Evolutionary conservation across 2,113 vertebrate species (phyloP).

Genomic region (Pandion haliaetus): DNA sequence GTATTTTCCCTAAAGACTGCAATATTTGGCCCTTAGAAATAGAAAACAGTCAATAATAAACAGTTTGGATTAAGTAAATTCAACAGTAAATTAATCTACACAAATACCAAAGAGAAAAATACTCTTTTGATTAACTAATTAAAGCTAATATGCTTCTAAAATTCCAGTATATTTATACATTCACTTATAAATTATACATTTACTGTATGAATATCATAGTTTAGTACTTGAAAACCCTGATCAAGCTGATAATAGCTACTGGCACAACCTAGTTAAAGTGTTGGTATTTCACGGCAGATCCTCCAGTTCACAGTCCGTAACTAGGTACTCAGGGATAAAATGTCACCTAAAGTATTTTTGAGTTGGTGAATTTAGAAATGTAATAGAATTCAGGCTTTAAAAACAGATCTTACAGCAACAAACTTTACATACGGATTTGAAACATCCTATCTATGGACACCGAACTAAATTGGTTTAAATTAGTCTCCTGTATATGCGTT

Average conservation of each 20-base stretch:
- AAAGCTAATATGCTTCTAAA: neutral
- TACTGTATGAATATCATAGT: neutral
- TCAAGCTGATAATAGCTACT: neutral
- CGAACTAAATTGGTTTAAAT: neutral
- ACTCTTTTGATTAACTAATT: neutral
- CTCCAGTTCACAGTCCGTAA: neutral
- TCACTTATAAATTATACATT: neutral
- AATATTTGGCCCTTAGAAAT: neutral
- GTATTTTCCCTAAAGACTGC: neutral
- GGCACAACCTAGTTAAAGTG: neutral
- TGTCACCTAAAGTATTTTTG: neutral
- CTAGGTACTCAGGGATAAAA: neutral
- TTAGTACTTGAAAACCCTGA: neutral
- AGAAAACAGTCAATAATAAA: neutral
- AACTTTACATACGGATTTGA: neutral
- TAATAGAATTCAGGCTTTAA: neutral
- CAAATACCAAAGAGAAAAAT: neutral
- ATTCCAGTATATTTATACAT: neutral
- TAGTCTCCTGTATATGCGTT: neutral
- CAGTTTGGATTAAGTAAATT: neutral
- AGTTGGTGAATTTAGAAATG: neutral
- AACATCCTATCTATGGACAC: neutral
- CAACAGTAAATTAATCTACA: neutral
- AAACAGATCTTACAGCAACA: neutral
- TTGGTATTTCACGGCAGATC: neutral